These are phyloP conservation scores for Bellardia pandia DNA, from an alignment of 2,888 invertebrate species.

Conservation along the genomic window DNA sequence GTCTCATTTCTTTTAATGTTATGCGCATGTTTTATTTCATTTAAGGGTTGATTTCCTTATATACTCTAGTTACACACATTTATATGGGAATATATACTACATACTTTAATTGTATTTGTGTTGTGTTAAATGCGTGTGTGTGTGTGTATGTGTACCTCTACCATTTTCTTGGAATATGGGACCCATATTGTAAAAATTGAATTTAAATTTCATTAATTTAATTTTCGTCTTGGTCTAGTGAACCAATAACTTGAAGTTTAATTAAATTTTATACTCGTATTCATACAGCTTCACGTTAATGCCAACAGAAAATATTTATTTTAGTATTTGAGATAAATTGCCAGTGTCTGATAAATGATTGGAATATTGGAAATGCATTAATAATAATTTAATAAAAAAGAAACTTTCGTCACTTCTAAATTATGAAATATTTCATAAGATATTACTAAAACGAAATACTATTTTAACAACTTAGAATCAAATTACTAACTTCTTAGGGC, in stretches of 20 bases:
- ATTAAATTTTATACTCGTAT: constrained; percentile 57
- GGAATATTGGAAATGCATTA: no score
- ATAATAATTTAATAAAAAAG: neutral
- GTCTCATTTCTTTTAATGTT: neutral
- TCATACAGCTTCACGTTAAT: neutral
- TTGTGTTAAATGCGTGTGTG: neutral
- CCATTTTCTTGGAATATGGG: constrained; percentile 19
- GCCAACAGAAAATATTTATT: constrained; percentile 6
- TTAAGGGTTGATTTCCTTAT: constrained; percentile 50
- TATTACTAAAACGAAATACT: no score
- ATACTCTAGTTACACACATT: constrained; percentile 15
- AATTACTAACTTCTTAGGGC: no score
- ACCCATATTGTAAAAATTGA: constrained; percentile 45
- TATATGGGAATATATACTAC: neutral
- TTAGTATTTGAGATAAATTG: neutral
- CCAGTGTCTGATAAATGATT: constrained; percentile 25
- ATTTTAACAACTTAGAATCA: no score
- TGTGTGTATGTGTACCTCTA: constrained; percentile 12
- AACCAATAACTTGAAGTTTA: constrained; percentile 62
- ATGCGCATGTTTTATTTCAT: constrained; percentile 46
- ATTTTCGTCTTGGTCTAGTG: constrained; percentile 66
- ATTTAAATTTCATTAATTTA: constrained; percentile 66
- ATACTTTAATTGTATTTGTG: neutral
- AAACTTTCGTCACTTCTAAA: no score
- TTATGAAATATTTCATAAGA: no score